Evolutionary conservation across 2,888 invertebrate species (phyloP), one percentile per base, ranked within the genome.

Genomic region (Cetonia aurata): DNA sequence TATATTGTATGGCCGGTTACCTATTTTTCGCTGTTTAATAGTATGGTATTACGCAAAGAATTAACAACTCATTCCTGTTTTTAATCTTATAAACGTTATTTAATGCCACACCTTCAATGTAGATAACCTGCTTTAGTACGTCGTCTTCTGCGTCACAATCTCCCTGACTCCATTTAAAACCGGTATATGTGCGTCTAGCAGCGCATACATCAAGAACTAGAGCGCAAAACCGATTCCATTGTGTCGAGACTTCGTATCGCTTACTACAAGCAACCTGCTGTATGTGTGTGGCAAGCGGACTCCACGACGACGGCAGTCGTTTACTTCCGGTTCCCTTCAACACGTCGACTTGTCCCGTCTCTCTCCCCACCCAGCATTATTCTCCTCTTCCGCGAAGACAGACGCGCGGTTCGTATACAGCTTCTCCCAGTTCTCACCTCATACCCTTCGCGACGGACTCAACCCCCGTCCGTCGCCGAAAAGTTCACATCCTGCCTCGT

Each of bases 281-380:
- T 53, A 12, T 53, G 25, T 25, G 37, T 37, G 37, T 37, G 25
- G 33, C 42, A 13, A 57, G 56, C 56, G 19, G 56, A 48, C 41
- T 42, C 46, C 55, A 46, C 25, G 68, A 46, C 56, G 46, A 56
- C 56, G 57, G 57, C 46, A 56, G 68, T 57, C 37, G 31, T 68
- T 68, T 68, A 56, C 68, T 68, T 68, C 68, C 68, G 57, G 57
- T 68, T 56, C 68, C 68, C 68, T 68, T 68, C 56, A 50, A 37
- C 50, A 37, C 50, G 31, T 48, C 57, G 33, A 46, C 37, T 37
- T 37, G 37, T 37, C 10, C 37, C 10, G 9, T 37, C 37, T 37
- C 37, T 25, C n/a, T 4, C 68, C 15, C 10, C 17, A n/a, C 10
- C 6, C n/a, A 3, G 0, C 33, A n/a, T 15, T 42, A 15, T 9